Base-by-base conservation (phyloP, 1,140 invertebrate species). In the Drosophila pseudoananassae region DNA sequence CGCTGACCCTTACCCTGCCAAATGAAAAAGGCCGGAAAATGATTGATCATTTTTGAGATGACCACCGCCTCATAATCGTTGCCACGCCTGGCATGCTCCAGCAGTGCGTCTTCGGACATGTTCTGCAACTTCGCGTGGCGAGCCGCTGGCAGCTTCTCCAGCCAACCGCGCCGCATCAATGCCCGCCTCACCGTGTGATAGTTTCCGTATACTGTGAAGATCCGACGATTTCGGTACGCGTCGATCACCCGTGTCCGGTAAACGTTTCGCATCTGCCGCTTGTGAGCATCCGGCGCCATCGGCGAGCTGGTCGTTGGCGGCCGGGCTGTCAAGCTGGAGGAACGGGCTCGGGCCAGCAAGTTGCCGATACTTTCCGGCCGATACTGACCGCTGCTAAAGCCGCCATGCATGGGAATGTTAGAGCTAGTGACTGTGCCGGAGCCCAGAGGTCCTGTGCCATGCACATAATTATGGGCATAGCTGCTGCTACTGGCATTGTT, bases 11-110 rank as follows among this genome's bases (percentile, higher is more conserved):
- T 92, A 25, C 92, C 89, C 38, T 92, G 90, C 94, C 94, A 95
- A 59, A 94, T 92, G 68, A 95, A 93, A 72, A 94, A 94, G 1
- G 94, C 92, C 59, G 91, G 92, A 65, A 92, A 90, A 69, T 93
- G 93, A 59, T 92, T 92, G n/a, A 95, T 92, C 61, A 94, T 91
- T 88, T 94, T 94, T 0, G 94, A 94, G 20, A 94, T 76, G 45
- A 93, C 77, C 33, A 93, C 88, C 65, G 89, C 57, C 74, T 91
- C 79, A 27, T 85, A 91, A 0, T 92, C 87, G 46, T 91, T 90
- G 45, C 88, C 85, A 4, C 70, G 76, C n/a, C 76, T 68, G n/a
- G 88, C 90, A 76, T 91, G 73, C 63, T 78, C 74, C 38, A 91
- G 50, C 51, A 91, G 63, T 5, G 76, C 29, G 3, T 84, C 83